A percentile compares a stretch with the other conserved stretches of the same genome.
Conservation (phyloP, 2,888 invertebrate species). For the Perdita meconis region DNA sequence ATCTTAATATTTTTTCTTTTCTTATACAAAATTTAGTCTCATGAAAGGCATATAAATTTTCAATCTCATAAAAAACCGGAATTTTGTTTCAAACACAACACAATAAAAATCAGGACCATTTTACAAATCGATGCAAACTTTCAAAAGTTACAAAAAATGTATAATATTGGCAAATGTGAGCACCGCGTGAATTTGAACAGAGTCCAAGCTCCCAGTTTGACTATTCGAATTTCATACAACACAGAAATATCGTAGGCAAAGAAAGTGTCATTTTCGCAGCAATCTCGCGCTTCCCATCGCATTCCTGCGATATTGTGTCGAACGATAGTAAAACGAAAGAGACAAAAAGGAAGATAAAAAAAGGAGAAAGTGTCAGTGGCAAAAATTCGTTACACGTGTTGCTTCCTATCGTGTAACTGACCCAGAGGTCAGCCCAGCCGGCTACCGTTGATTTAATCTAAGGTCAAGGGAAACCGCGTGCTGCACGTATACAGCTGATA, state of each 20-base stretch:
- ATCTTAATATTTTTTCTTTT: no score
- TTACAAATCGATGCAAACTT: no score
- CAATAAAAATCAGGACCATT: no score
- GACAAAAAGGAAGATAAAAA: not conserved
- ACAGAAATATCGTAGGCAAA: not conserved
- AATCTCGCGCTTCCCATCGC: not conserved
- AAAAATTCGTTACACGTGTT: conserved; percentile 64
- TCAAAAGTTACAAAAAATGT: no score
- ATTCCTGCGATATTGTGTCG: not conserved
- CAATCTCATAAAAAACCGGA: no score
- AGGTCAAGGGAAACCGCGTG: conserved; percentile 62
- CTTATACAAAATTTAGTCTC: no score
- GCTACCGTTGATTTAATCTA: conserved; percentile 65
- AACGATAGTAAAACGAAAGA: conserved; percentile 5
- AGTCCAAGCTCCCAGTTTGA: not conserved
- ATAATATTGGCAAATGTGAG: not conserved
- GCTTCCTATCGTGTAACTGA: conserved; percentile 61
- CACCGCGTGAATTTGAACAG: not conserved
- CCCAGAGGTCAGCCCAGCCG: conserved; percentile 56
- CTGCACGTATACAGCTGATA: conserved; percentile 35
- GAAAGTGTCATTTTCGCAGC: not conserved
- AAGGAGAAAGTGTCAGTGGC: conserved; percentile 11
- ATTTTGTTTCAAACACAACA: no score
- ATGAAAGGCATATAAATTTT: no score
- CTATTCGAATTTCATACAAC: not conserved